Conservation (phyloP, 2,888 invertebrate genomes). For the Chrysolina americana region DNA sequence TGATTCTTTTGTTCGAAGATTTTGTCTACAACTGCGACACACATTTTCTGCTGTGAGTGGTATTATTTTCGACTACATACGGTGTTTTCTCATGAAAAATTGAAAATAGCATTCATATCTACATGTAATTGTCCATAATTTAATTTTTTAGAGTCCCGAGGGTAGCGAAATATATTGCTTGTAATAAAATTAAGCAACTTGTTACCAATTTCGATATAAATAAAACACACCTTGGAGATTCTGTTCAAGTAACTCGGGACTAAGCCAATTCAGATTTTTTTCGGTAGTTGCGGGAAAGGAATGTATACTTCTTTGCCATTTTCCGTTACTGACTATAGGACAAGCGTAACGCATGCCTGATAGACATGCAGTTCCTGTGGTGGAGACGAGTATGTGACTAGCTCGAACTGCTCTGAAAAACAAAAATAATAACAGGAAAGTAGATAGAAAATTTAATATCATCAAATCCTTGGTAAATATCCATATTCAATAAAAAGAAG, state of each 20-base stretch:
- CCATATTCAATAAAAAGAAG: not conserved
- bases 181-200: too few relatives aligned
- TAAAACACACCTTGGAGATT: slow-evolving; percentile 62
- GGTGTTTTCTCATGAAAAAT: too few relatives aligned
- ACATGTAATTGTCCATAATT: too few relatives aligned
- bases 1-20: too few relatives aligned
- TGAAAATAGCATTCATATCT: too few relatives aligned
- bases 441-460: not conserved
- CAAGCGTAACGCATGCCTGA: slow-evolving; percentile 87
- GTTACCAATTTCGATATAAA: too few relatives aligned
- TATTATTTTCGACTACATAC: too few relatives aligned
- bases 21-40: too few relatives aligned
- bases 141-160: not conserved
- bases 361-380: slow-evolving; percentile 80
- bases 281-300: slow-evolving; percentile 81
- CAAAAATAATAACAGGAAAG: not conserved
- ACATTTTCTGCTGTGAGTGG: too few relatives aligned
- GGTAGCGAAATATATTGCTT: not conserved
- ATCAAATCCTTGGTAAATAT: too few relatives aligned
- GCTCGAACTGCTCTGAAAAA: slow-evolving; percentile 82
- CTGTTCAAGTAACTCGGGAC: slow-evolving; percentile 92
- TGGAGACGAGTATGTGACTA: slow-evolving; percentile 86
- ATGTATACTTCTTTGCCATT: slow-evolving; percentile 79
- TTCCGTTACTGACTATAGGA: slow-evolving; percentile 80
- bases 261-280: slow-evolving; percentile 89